A percentile compares a stretch with the other conserved stretches of the same genome.
phyloP scores from a whole-genome alignment of 2,113 vertebrate species.

The Crotalus tigris region DNA sequence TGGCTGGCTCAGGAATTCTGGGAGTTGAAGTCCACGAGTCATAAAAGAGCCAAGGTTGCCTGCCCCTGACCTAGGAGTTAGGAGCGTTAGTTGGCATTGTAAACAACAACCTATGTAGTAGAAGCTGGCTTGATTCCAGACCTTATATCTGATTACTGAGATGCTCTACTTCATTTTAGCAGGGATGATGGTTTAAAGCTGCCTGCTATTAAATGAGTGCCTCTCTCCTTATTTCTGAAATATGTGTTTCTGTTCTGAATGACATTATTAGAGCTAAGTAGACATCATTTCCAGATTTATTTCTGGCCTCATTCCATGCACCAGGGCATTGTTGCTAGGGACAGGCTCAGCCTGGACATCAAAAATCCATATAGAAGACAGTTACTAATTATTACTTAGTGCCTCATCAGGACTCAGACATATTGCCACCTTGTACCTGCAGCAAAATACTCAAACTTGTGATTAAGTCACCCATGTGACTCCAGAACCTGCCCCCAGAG shows the following conservation, averaged over 20 bases:
- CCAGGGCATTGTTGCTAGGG: background rate
- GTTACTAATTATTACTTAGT: background rate
- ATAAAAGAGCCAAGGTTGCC: too few species aligned
- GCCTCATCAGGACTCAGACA: accelerated
- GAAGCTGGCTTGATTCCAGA: accelerated
- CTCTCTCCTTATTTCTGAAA: background rate
- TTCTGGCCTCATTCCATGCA: background rate
- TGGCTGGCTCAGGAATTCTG: too few species aligned
- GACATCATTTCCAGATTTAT: background rate
- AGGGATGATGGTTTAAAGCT: accelerated
- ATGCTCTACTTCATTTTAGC: accelerated
- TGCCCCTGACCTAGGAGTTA: accelerated
- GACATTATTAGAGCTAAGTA: accelerated
- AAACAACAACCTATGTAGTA: background rate
- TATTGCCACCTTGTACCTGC: background rate
- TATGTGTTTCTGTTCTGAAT: background rate
- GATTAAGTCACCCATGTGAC: background rate
- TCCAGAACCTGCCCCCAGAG: too few species aligned
- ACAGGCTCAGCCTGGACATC: background rate
- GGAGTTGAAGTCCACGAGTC: too few species aligned
- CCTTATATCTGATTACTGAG: background rate
- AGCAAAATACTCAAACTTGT: background rate
- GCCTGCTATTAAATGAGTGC: accelerated
- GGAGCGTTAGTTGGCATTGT: background rate
- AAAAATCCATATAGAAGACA: background rate